Evolutionary conservation across 2,888 invertebrate species (phyloP).

Genomic region (Drosophila phalerata): DNA sequence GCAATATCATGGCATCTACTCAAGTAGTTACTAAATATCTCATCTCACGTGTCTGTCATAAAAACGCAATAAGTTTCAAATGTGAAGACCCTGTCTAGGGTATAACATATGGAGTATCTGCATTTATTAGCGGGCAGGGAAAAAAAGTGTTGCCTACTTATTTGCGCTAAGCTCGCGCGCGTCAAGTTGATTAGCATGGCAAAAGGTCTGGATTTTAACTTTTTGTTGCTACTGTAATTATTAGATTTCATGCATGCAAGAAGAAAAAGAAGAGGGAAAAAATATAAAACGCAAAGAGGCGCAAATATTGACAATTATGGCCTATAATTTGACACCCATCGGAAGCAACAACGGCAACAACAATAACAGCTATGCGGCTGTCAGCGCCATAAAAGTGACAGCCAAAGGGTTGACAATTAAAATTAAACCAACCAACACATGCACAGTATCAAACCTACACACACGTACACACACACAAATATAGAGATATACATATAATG

Average conservation of each 20-base stretch:
- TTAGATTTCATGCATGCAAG: conserved; percentile 71
- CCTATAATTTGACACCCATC: conserved; percentile 80
- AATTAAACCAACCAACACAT: conserved; percentile 64
- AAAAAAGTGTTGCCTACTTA: conserved; percentile 55
- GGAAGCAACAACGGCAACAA: conserved; percentile 45
- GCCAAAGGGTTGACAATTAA: conserved; percentile 77
- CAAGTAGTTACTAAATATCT: background rate
- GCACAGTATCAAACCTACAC: conserved; percentile 29
- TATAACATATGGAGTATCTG: conserved; percentile 18
- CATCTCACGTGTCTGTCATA: background rate
- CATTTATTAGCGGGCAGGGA: conserved; percentile 9
- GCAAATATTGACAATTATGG: conserved; percentile 82
- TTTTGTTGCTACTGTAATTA: conserved; percentile 67
- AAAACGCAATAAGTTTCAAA: background rate
- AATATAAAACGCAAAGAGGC: conserved; percentile 19
- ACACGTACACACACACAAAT: conserved; percentile 22
- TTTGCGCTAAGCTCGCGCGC: conserved; percentile 53
- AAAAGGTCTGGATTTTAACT: conserved; percentile 46
- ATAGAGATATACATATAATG: background rate
- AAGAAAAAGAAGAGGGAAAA: background rate
- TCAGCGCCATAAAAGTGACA: conserved; percentile 60
- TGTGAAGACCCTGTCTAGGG: background rate
- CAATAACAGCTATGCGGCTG: conserved; percentile 31
- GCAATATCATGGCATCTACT: background rate
- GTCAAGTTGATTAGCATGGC: conserved; percentile 74